Base-by-base conservation (phyloP, 2,888 invertebrate species). In the Andrena bicolor region DNA sequence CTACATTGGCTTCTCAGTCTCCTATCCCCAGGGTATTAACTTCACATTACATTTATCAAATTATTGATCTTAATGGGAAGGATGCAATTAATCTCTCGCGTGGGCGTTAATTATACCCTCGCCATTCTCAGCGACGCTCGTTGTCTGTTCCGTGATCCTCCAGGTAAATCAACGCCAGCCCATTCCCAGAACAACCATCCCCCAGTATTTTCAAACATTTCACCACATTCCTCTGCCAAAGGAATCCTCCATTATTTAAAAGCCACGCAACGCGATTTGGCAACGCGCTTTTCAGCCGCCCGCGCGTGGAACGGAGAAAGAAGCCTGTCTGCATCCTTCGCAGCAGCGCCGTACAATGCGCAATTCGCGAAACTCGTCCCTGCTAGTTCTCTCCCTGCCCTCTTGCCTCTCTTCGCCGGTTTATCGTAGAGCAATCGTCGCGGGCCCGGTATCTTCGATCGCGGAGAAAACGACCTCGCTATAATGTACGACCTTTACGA, bases 401-500 rank as follows among this genome's bases (percentile, higher is more conserved):
- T 20, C 1, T 23, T n/a, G 58, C 16, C 28, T 48, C 30, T 30
- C 48, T n/a, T n/a, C 20, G 20, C 16, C 20, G 4, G 64, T 26
- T 26, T 51, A 64, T 64, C 64, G 16, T 70, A 58, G 63, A 58
- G 60, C 49, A 60, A 53, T 66, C 71, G 30, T 51, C 56, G 58
- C 32, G 35, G 53, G 63, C 32, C 60, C 75, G 69, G 65, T 75
- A 66, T 73, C 86, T 69, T 78, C 65, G 65, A 60, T 79, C 80
- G 65, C 60, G 65, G 88, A 63, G 87, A 88, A 84, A 88, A 88
- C 86, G 88, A 88, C 87, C 87, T 87, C 88, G 87, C 79, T 84
- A 83, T 87, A 82, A 86, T 76, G 87, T 76, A 68, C 87, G 89
- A 87, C 87, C 89, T 87, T 87, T 87, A 75, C 89, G 89, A 87